These are phyloP conservation scores for Temnothorax longispinosus DNA, from an alignment of 1,140 invertebrate genomes.

Conservation along the genomic window DNA sequence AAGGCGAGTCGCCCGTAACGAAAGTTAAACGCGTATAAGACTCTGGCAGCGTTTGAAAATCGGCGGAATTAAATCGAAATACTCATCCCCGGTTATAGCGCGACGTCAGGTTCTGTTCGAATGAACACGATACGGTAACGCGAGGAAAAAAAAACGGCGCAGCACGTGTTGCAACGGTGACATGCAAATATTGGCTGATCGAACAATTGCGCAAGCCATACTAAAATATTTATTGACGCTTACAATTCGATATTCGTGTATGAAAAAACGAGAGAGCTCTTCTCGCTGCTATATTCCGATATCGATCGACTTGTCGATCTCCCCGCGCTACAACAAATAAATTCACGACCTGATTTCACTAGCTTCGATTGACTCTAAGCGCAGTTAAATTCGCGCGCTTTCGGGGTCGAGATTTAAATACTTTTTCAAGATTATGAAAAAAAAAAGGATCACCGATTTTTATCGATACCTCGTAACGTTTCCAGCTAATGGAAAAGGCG, in stretches of 20 bases:
- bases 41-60: conserved; percentile 18
- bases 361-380: conserved; percentile 12
- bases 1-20: conserved; percentile 46
- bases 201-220: conserved; percentile 61
- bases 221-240: conserved; percentile 62
- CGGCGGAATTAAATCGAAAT: conserved; percentile 55
- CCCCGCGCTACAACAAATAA: conserved; percentile 3
- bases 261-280: conserved; percentile 23
- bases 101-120: conserved; percentile 48
- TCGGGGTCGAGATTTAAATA: background rate
- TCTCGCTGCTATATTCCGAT: conserved; percentile 18
- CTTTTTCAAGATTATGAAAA: background rate
- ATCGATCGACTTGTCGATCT: conserved; percentile 49
- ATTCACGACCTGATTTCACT: conserved; percentile 35
- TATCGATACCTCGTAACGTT: background rate
- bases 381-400: background rate
- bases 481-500: background rate
- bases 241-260: conserved; percentile 56
- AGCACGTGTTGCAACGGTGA: conserved; percentile 56
- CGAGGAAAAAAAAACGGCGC: conserved; percentile 42
- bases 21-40: conserved; percentile 57
- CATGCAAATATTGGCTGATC: conserved; percentile 61
- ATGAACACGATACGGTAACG: conserved; percentile 44
- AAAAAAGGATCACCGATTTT: background rate
- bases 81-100: conserved; percentile 14